These are phyloP conservation scores for Porphyrio hochstetteri DNA, from an alignment of 2,113 vertebrate genomes.

Conservation along the genomic window DNA sequence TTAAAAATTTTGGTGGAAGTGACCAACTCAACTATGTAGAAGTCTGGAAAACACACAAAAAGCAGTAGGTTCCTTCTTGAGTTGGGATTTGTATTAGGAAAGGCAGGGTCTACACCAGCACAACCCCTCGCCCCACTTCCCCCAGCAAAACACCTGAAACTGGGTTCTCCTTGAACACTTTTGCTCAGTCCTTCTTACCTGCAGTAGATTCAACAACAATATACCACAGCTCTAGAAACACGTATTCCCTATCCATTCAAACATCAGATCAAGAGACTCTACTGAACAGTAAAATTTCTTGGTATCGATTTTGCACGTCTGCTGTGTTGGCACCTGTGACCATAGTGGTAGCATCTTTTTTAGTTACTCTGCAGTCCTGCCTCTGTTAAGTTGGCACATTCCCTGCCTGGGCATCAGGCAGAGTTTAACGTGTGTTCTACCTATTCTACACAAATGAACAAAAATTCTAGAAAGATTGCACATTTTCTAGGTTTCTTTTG, in stretches of 20 bases:
- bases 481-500: background rate
- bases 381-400: background rate
- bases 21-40: fast-evolving
- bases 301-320: background rate
- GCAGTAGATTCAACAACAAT: background rate
- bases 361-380: background rate
- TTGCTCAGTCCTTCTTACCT: background rate
- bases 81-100: background rate
- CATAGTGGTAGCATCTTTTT: background rate
- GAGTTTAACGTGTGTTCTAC: background rate
- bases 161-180: background rate
- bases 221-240: background rate
- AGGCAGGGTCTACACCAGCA: background rate
- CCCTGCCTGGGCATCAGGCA: background rate
- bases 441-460: background rate
- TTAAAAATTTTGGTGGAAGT: background rate
- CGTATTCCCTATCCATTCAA: background rate
- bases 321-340: background rate
- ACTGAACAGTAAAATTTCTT: background rate
- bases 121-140: background rate
- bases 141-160: background rate
- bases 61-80: background rate
- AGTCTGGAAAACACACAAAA: background rate
- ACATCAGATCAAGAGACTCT: background rate
- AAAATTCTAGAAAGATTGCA: background rate